Conservation (phyloP, 2,113 vertebrate species). For the Junco hyemalis region DNA sequence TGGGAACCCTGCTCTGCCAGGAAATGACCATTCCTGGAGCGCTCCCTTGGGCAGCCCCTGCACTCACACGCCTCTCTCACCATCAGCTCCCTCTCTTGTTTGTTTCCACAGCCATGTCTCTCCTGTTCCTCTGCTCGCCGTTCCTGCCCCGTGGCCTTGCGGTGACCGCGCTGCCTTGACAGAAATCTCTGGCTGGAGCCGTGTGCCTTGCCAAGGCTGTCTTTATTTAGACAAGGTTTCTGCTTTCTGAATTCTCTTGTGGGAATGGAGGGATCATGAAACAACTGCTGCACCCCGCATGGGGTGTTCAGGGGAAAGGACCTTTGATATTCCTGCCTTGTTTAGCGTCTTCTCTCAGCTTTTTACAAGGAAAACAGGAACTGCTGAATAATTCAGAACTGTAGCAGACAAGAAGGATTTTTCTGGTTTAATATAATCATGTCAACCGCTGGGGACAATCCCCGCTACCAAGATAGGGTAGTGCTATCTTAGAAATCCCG, state of each 20-base stretch:
- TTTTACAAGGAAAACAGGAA: background rate
- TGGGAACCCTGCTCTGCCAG: background rate
- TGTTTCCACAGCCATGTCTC: background rate
- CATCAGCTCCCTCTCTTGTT: background rate
- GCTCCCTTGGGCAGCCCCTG: background rate
- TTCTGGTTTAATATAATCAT: background rate
- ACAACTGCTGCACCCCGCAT: background rate
- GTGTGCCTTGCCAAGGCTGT: constrained; percentile 45
- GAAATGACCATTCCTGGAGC: background rate
- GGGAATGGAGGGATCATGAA: background rate
- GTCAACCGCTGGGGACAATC: background rate
- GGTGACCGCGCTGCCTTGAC: constrained; percentile 54
- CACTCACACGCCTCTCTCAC: background rate
- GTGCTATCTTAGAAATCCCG: background rate
- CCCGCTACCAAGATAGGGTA: background rate
- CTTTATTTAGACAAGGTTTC: constrained; percentile 53
- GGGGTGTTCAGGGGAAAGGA: background rate
- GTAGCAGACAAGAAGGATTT: background rate
- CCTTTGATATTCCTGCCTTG: background rate
- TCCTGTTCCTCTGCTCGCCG: background rate
- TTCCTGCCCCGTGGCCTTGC: constrained; percentile 28
- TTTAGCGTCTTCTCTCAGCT: background rate
- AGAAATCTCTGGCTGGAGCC: constrained; percentile 5
- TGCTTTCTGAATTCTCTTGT: background rate
- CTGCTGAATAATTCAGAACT: background rate